Evolutionary conservation across 2,888 invertebrate genomes (phyloP), one percentile per base, ranked within the genome.

Genomic region (Dorcus hopei): DNA sequence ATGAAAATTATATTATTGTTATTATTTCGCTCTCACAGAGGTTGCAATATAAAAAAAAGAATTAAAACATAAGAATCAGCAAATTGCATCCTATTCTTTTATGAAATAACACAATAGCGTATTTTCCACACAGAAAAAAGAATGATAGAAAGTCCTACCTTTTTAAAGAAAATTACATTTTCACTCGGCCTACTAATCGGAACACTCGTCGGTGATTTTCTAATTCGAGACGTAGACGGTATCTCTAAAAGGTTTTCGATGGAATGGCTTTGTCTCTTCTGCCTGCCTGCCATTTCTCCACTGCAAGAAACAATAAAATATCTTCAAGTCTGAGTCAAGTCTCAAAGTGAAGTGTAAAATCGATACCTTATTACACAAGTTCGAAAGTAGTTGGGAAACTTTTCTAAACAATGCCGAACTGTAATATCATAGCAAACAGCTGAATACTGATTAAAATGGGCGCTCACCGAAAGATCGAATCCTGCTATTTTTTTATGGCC

Each of bases 171-270:
- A 48, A 49, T 26, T 38, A 16, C 38, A n/a, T n/a, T 11, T 23
- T 23, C 49, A 14, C 49, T 16, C 6, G 26, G 38, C 14, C 14
- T 26, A 33, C 14, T 26, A 33, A 33, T 33, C 16, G 53, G 8
- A 33, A 49, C 45, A 43, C 11, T 40, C 41, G 58, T 49, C 16
- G 64, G 57, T 16, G 60, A 53, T 52, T 56, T 61, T 39, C 59
- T 59, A 39, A 66, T 68, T 57, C 71, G 72, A 63, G 78, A 75
- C 62, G 79, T 76, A 61, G 78, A 77, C 63, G 80, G 79, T 65
- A 82, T 76, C 69, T 82, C 80, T 71, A 83, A 75, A 54, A 82
- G 78, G 70, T 82, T 80, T 72, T 82, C 81, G 68, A 82, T 83
- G 59, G 81, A 81, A 72, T 83, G 81, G 68, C 79, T 80, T 67